Evolutionary conservation across 92 coral and sea anemone genomes (phyloP), one percentile per base, ranked within the genome.

Genomic region (Porites cylindrica): DNA sequence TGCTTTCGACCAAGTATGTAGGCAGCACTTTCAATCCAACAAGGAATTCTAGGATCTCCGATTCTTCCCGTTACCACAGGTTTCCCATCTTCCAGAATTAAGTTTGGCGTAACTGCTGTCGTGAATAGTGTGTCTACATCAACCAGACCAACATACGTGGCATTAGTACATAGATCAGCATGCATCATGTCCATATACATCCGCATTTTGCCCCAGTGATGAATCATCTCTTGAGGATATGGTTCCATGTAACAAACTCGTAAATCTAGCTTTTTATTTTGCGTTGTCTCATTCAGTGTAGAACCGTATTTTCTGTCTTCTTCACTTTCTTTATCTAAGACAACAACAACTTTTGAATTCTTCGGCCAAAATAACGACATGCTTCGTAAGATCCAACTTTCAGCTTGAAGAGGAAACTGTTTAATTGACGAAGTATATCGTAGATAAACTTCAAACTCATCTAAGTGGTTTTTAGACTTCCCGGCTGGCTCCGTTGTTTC

Each of bases 311-410:
- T 38, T 38, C 47, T 38, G 47, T 38, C 47, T 38, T 38, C 47
- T 38, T 38, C 47, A 13, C 60, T 54, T 54, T 54, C 60, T 54
- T 54, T 3, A 54, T 54, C 60, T 13, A 54, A 54, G 14, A 54
- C 60, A 3, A 54, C 60, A 54, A 54, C 60, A 13, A 54, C 14
- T 54, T 54, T 54, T 10, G 60, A 54, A 54, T 54, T 24, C 51
- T 70, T 70, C 14, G 75, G 75, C 75, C 75, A 70, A 26, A 70
- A 70, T 70, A 70, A 16, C 43, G 75, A 70, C 53, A 70, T 32
- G 75, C 75, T 70, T 32, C 75, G n/a, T 4, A 70, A 4, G 6
- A 70, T 3, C 75, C 75, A 70, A 13, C 10, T 5, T 29, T 70
- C 52, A 5, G 47, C 75, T 11, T 14, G 75, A 7, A 13, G 10